Base-by-base conservation (phyloP, 2,888 invertebrate species). In the Hypsopygia costalis region DNA sequence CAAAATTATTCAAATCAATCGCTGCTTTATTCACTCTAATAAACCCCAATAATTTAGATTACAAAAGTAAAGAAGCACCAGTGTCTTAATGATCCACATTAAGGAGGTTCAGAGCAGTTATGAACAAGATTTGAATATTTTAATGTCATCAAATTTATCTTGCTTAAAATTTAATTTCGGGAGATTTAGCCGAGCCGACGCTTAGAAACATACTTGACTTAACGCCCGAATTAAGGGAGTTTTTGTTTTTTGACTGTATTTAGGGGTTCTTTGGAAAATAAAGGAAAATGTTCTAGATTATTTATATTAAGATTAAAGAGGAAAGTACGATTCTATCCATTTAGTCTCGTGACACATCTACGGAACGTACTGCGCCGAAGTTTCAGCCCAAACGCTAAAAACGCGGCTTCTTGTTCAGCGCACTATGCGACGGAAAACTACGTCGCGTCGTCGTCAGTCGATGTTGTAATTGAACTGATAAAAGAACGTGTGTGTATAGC, bases 61-160 rank as follows among this genome's bases (percentile, higher is more conserved):
- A 44, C 44, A 36, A 40, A 42, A 42, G 34, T 42, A n/a, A n/a
- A 16, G 22, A 41, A 39, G 36, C 27, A 7, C 22, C 25, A 6
- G 5, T 21, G 25, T 9, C 28, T 52, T 58, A 58, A 56, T 51
- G 63, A 50, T 46, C 44, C 36, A 52, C 58, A 56, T 59, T 62
- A 58, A 52, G 46, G 50, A 30, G 33, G 42, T 30, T 44, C 44
- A 35, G 16, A 37, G 41, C 39, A 30, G 49, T 49, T 49, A 49
- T 52, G 49, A 49, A 49, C 49, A 47, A 47, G 47, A 46, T 52
- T 62, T 62, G 58, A 66, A 69, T 67, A 68, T 62, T 61, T 62
- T 56, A 59, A 62, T 57, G 52, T 48, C 38, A 34, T 38, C 22
- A 49, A 51, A 62, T 64, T 66, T 55, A 61, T 64, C 58, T 45